Base-by-base conservation (phyloP, 2,888 invertebrate genomes). In the Drosophila eohydei region DNA sequence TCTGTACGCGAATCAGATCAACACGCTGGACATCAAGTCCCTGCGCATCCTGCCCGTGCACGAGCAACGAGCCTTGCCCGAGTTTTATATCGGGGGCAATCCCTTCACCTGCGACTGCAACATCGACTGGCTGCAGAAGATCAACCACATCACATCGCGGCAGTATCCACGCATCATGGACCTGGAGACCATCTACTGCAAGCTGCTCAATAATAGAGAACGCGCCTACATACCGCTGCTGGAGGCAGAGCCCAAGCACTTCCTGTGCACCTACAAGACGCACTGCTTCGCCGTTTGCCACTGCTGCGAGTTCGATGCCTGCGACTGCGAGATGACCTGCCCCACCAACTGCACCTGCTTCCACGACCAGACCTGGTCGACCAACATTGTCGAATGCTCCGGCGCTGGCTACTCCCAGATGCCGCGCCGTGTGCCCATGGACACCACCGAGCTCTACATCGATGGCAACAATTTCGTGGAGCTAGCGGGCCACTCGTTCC, bases 301-400 rank as follows among this genome's bases (percentile, higher is more conserved):
- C 92, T 98, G 98, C 94, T 98, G 98, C 93, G 98, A 98, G 93
- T 98, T 97, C 93, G 98, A 98, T 93, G 97, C 97, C 59, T 98
- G 98, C 94, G 98, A 98, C 93, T 98, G 98, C 94, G 97, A 98
- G 94, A 98, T 98, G 97, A 97, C 97, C 80, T 98, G 98, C 92
- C 98, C 98, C 54, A 95, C 95, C 51, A 97, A 97, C 92, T 98
- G 98, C 94, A 97, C 97, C 70, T 98, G 98, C 92, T 98, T 97
- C 94, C 97, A 98, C 92, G 98, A 98, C 93, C 96, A 97, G 91
- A 96, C 97, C 61, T 98, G 98, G 97, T 96, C 96, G 26, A 97
- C 97, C 2, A 98, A 98, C 92, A 97, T 98, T 80, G 98, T 98
- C 80, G 97, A 97, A 93, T 98, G 98, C 93, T 97, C 97, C 21